Percentiles rank a stretch among this genome's conserved stretches.
Evolutionary conservation across 2,113 vertebrate species (phyloP).

Genomic region (Acanthochromis polyacanthus): DNA sequence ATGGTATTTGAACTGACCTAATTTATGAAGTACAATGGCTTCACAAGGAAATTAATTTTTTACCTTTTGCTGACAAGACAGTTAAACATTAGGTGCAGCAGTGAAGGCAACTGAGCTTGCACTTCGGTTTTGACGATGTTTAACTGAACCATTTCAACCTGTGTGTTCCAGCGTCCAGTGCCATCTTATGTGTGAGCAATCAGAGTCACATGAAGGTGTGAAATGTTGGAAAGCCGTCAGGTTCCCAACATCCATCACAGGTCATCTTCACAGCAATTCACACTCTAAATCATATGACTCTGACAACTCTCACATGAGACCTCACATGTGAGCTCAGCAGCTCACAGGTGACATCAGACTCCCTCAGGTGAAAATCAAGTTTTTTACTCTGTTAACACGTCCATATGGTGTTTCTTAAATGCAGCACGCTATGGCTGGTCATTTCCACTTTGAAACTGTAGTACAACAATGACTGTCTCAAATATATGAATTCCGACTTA

Average conservation of each 20-base stretch:
- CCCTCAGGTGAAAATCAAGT: too few relatives aligned
- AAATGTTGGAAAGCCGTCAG: too few relatives aligned
- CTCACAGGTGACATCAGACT: neutral
- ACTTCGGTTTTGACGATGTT: neutral
- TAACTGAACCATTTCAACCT: neutral
- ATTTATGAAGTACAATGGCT: slow-evolving; percentile 1
- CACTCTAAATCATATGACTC: neutral
- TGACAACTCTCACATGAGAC: neutral
- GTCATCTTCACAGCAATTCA: slow-evolving; percentile 10
- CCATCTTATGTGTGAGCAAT: neutral
- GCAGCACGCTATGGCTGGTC: too few relatives aligned
- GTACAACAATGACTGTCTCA: too few relatives aligned
- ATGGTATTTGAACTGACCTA: neutral
- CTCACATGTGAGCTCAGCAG: neutral
- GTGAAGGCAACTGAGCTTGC: neutral
- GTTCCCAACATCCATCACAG: too few relatives aligned
- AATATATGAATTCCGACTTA: too few relatives aligned
- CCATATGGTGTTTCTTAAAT: too few relatives aligned
- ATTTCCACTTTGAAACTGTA: too few relatives aligned
- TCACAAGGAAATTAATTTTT: neutral
- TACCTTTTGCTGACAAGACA: neutral
- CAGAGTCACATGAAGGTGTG: too few relatives aligned
- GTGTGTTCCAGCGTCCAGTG: neutral
- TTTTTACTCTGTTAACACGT: too few relatives aligned
- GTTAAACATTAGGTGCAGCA: neutral